Conservation (phyloP, 2,113 vertebrate species). For the Holacanthus passer region DNA sequence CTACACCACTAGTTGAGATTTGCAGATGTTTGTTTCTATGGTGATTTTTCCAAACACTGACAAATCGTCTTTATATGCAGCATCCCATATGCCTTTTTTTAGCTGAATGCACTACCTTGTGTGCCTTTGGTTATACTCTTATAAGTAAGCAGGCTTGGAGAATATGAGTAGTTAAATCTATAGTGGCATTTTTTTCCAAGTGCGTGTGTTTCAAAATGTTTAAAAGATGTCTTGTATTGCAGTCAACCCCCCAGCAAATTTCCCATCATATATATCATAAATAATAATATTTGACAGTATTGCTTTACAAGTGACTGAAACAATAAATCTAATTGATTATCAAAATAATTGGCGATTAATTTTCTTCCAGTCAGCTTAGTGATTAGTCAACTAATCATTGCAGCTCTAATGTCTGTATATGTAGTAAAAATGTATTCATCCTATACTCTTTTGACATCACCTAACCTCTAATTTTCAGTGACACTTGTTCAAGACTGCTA, state of each 20-base stretch:
- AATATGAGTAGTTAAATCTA: neutral
- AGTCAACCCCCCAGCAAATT: too few relatives aligned
- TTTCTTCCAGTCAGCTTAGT: too few relatives aligned
- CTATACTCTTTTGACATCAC: constrained; percentile 8
- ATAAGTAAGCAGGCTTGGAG: neutral
- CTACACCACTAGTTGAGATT: neutral
- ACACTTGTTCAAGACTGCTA: constrained; percentile 9
- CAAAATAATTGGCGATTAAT: too few relatives aligned
- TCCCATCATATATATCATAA: too few relatives aligned
- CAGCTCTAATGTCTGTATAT: neutral
- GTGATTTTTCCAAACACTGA: neutral
- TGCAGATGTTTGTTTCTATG: neutral
- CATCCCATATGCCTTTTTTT: neutral
- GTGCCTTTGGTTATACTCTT: neutral
- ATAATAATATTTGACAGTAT: too few relatives aligned
- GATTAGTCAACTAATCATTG: too few relatives aligned
- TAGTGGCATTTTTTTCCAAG: too few relatives aligned
- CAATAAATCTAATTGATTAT: too few relatives aligned
- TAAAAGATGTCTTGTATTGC: too few relatives aligned
- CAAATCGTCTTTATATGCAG: neutral
- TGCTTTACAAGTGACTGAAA: too few relatives aligned
- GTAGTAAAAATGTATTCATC: neutral
- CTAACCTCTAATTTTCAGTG: constrained; percentile 5
- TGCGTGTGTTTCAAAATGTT: too few relatives aligned
- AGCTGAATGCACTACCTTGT: neutral